Percentiles rank a stretch among this genome's conserved stretches.
phyloP scores from a whole-genome alignment of 2,113 vertebrate species.

The Dipodomys spectabilis region DNA sequence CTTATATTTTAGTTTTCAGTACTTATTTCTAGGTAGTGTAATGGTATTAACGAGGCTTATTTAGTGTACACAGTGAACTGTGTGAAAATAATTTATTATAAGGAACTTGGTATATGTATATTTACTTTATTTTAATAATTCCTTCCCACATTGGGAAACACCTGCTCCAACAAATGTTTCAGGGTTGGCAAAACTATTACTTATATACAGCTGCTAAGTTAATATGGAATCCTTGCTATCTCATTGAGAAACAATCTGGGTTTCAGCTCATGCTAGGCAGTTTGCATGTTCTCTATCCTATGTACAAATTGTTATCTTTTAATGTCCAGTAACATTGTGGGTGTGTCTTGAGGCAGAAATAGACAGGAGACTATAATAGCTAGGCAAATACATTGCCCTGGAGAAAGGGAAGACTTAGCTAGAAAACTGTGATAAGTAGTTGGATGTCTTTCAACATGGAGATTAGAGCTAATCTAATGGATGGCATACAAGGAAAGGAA shows the following conservation, averaged over 20 bases:
- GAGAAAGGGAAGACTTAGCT: conserved; percentile 71
- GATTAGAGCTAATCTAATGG: conserved; percentile 73
- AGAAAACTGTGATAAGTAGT: conserved; percentile 63
- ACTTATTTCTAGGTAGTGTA: conserved; percentile 34
- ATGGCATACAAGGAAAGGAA: conserved; percentile 60
- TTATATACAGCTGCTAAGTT: background rate
- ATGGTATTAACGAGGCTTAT: background rate
- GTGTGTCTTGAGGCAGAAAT: conserved; percentile 54
- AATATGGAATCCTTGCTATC: conserved; percentile 65
- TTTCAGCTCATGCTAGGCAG: background rate
- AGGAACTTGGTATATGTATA: background rate
- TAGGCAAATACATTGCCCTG: conserved; percentile 71
- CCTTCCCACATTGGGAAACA: conserved; percentile 52
- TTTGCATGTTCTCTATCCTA: conserved; percentile 70
- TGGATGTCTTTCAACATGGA: conserved; percentile 69
- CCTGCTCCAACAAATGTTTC: conserved; percentile 41
- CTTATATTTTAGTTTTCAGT: conserved; percentile 49
- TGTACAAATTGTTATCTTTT: conserved; percentile 56
- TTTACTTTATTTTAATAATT: conserved; percentile 32
- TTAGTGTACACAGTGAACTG: background rate
- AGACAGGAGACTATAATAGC: conserved; percentile 77
- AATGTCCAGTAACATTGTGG: conserved; percentile 58
- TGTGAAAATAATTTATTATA: conserved; percentile 15
- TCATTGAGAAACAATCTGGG: conserved; percentile 54
- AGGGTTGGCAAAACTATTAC: conserved; percentile 19